These are phyloP conservation scores for Bambusicola thoracicus DNA, from an alignment of 2,113 vertebrate genomes.

Conservation along the genomic window DNA sequence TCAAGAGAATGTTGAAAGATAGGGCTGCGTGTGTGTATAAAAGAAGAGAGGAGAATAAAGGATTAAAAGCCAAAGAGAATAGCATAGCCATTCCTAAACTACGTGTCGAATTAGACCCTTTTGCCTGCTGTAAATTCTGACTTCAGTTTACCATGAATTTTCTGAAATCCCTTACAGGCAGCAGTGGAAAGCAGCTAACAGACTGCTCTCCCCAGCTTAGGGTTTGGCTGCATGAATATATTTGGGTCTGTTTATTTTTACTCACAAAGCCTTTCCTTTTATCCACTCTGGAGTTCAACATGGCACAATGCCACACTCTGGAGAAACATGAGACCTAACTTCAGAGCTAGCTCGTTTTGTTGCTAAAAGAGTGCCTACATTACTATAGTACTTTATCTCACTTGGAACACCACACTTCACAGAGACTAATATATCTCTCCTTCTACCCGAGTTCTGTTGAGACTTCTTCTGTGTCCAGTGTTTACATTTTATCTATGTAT, in stretches of 20 bases:
- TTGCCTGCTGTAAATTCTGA: constrained; percentile 4
- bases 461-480: not conserved
- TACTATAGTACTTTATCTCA: not conserved
- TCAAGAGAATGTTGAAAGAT: not conserved
- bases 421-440: not conserved
- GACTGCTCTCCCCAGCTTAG: not conserved
- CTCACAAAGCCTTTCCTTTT: constrained; percentile 42
- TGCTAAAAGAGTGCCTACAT: not conserved
- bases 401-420: not conserved
- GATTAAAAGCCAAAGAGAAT: not conserved
- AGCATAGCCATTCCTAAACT: not conserved
- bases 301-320: constrained; percentile 14
- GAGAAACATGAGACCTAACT: constrained; percentile 8
- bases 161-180: constrained; percentile 49
- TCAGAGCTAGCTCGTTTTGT: not conserved
- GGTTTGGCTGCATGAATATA: constrained; percentile 2
- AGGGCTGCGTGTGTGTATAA: not conserved
- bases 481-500: not conserved
- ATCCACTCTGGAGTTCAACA: constrained; percentile 15
- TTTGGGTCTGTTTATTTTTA: constrained; percentile 63
- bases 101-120: not conserved
- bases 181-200: constrained; percentile 30
- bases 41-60: not conserved
- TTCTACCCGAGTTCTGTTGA: not conserved
- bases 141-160: constrained; percentile 35